These are phyloP conservation scores for Drosophila quasianomalipes DNA, from an alignment of 2,888 invertebrate genomes.

Conservation along the genomic window DNA sequence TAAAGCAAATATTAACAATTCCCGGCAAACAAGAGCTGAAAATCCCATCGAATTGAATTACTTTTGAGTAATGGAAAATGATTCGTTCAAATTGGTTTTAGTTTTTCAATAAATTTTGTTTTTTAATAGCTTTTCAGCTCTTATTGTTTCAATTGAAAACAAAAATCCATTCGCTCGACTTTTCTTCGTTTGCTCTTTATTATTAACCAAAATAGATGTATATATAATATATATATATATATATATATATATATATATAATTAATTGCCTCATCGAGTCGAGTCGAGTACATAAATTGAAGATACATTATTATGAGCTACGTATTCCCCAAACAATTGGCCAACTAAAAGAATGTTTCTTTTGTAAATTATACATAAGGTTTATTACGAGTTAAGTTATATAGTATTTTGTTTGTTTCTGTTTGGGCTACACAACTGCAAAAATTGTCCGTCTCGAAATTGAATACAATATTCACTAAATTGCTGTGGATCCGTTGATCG, in stretches of 20 bases:
- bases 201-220: conserved; percentile 68
- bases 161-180: conserved; percentile 16
- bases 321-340: conserved; percentile 64
- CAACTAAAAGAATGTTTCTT: conserved; percentile 54
- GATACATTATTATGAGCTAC: conserved; percentile 61
- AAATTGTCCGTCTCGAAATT: conserved; percentile 72
- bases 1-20: background rate
- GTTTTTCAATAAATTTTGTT: background rate
- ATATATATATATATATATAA: conserved; percentile 21
- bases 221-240: background rate
- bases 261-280: conserved; percentile 66
- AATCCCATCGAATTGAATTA: conserved; percentile 1
- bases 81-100: background rate
- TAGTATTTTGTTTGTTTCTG: conserved; percentile 15
- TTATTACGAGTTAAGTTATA: conserved; percentile 43
- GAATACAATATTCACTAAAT: conserved; percentile 41
- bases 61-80: background rate
- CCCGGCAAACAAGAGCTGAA: conserved; percentile 4
- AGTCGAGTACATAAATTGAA: conserved; percentile 60
- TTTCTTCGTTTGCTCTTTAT: conserved; percentile 76
- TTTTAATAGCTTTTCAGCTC: conserved; percentile 13
- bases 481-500: conserved; percentile 33
- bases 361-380: conserved; percentile 48
- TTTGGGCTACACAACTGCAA: conserved; percentile 72
- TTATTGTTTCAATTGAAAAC: background rate